Base-by-base conservation (phyloP, 2,888 invertebrate species). In the Ischnus inquisitorius region DNA sequence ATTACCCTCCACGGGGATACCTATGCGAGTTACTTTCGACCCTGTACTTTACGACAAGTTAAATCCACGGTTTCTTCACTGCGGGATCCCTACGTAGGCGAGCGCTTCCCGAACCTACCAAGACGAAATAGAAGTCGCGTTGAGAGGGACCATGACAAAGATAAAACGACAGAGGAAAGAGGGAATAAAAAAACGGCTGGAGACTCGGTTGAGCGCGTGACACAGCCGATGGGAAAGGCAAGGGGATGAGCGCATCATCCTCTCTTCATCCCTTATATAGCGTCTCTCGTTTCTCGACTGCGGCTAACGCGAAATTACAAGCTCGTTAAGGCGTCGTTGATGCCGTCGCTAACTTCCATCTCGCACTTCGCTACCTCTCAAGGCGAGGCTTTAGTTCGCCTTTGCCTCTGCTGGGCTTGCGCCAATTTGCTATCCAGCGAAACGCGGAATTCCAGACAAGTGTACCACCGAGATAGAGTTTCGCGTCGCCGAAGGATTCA, bases 311-410 rank as follows among this genome's bases (percentile, higher is more conserved):
- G 57, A 79, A 75, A 84, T 84, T 82, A 84, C 84, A 82, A 84
- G 79, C 84, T 84, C 84, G 84, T 81, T 84, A 84, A 83, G 78
- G 65, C 65, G 48, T 54, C 77, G 72, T 81, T 81, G 77, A 78
- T 74, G 80, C 39, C 43, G 19, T 48, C 39, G 39, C 64, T 60
- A 75, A 68, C 69, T 64, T 54, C 57, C 28, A 41, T 67, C 51
- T 62, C 60, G 48, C 75, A 41, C 72, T 67, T 48, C n/a, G 60
- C 16, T 51, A 65, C 71, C 64, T 80, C 77, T 51, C 43, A 64
- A 22, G 48, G 19, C 62, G 19, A 46, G 51, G 62, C 51, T 41
- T n/a, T 28, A 14, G 28, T 64, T 39, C 16, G 41, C 48, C 67
- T 75, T 71, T 57, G 67, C 72, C 22, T 67, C 57, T 41, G 19